A percentile compares a stretch with the other conserved stretches of the same genome.
Evolutionary conservation across 2,888 invertebrate species (phyloP).

Genomic region (Bellardia pandia): DNA sequence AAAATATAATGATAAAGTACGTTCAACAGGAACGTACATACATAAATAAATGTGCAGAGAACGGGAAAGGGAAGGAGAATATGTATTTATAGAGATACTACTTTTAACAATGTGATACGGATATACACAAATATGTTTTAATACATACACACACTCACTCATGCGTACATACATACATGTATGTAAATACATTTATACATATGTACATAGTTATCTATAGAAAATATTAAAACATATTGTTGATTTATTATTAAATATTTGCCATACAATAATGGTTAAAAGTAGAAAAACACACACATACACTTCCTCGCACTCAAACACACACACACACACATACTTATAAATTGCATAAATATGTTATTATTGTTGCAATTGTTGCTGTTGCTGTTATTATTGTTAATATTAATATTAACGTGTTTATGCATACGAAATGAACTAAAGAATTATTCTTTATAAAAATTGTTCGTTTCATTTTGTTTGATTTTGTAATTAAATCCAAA

Average conservation of each 20-base stretch:
- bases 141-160: neutral
- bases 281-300: slow-evolving; percentile 35
- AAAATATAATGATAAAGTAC: slow-evolving; percentile 33
- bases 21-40: slow-evolving; percentile 25
- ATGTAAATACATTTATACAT: neutral
- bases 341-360: slow-evolving; percentile 2
- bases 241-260: slow-evolving; percentile 63
- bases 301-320: neutral
- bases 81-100: neutral
- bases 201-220: neutral
- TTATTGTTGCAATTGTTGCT: neutral
- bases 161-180: no score
- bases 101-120: neutral
- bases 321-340: neutral
- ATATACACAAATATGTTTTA: slow-evolving; percentile 5
- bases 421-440: slow-evolving; percentile 60
- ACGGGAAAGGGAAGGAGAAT: neutral
- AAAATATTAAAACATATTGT: slow-evolving; percentile 60
- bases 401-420: slow-evolving; percentile 61
- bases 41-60: slow-evolving; percentile 14
- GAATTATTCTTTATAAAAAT: slow-evolving; percentile 7
- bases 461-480: slow-evolving; percentile 46
- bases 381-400: neutral
- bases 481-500: slow-evolving; percentile 65
- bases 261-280: slow-evolving; percentile 59